Base-by-base conservation (phyloP, 1,140 invertebrate genomes). In the Drosophila nannoptera region DNA sequence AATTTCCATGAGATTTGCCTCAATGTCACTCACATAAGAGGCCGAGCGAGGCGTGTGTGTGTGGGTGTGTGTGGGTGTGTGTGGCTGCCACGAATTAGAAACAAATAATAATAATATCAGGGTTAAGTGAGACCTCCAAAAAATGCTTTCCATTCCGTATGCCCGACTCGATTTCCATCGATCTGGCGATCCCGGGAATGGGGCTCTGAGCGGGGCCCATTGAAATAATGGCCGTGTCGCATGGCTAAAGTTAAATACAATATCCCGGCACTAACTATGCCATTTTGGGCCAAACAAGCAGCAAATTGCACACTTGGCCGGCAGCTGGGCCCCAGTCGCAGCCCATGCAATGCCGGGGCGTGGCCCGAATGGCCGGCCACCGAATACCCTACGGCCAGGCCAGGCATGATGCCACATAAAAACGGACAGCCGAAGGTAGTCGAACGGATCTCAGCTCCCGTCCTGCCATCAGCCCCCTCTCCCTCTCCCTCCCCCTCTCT, bases 251-350 rank as follows among this genome's bases (percentile, higher is more conserved):
- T 49, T 52, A 54, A 65, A 38, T 70, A 11, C 35, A 35, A 65
- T 65, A 65, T 65, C 14, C 6, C 31, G 33, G 32, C 61, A 31
- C 58, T 49, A 53, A 62, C 60, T 62, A 49, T 69, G 66, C 63
- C 59, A 69, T 68, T 68, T 68, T 54, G 50, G 50, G 36, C 59
- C 59, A 62, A 69, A 63, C 58, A 62, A 63, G 55, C 56, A 33
- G 56, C 56, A 61, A 71, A 67, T 71, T 71, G 69, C 63, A 67
- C 56, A 61, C 55, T 66, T 67, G 63, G 42, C 55, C n/a, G 31
- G 38, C 40, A 67, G 60, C 11, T 59, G 46, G 9, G 29, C 35
- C 48, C 11, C 8, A 36, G 2, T 5, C 4, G 16, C 33, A 22
- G 16, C 7, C 14, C 16, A 7, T 8, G 11, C n/a, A 4, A 5